Percentiles rank a stretch among this genome's conserved stretches.
Evolutionary conservation across 2,888 invertebrate genomes (phyloP).

Genomic region (Pterostichus niger): DNA sequence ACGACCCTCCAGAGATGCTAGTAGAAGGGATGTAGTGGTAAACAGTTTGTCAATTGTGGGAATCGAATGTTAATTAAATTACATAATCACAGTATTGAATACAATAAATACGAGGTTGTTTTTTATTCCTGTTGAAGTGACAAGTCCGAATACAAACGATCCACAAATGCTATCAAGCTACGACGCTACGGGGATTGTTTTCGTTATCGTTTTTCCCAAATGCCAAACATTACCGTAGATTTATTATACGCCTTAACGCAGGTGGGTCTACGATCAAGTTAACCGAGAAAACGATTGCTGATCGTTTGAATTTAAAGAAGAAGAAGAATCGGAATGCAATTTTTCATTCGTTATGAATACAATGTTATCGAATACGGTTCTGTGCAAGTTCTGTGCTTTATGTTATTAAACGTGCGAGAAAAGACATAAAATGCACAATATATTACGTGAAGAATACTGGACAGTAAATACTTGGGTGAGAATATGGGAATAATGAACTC

Average conservation of each 20-base stretch:
- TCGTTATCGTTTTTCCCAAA: neutral
- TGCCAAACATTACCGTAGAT: constrained; percentile 18
- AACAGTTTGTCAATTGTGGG: no score
- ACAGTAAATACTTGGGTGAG: constrained; percentile 22
- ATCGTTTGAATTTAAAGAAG: neutral
- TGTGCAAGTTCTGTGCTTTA: neutral
- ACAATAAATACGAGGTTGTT: neutral
- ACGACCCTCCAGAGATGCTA: no score
- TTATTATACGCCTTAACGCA: constrained; percentile 35
- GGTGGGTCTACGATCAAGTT: constrained; percentile 27
- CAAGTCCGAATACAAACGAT: constrained; percentile 14
- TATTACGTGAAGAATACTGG: constrained; percentile 39
- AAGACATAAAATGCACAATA: constrained; percentile 33
- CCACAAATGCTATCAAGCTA: neutral
- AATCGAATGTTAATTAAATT: no score
- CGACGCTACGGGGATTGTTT: neutral
- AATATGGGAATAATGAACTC: constrained; percentile 48
- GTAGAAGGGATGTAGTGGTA: no score
- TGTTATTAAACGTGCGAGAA: constrained; percentile 18
- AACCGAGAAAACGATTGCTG: neutral
- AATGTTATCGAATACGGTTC: neutral
- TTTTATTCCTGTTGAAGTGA: neutral
- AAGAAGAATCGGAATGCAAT: neutral
- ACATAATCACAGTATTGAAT: neutral
- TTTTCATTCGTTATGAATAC: neutral